Evolutionary conservation across 2,113 vertebrate genomes (phyloP).

Genomic region (Lophochroa leadbeateri): DNA sequence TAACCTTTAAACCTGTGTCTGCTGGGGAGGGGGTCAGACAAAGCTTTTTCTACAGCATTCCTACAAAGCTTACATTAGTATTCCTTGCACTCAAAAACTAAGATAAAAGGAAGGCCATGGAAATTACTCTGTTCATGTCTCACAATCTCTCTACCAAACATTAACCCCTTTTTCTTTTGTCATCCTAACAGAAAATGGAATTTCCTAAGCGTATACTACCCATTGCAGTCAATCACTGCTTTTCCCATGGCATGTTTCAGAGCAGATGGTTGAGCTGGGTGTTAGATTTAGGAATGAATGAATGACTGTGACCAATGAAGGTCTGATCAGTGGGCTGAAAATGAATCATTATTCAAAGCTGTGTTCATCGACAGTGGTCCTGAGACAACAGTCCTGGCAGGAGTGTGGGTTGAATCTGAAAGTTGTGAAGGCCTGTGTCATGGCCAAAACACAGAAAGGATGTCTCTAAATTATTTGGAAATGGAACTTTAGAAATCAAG

Average conservation of each 20-base stretch:
- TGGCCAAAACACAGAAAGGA: neutral
- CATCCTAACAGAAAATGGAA: neutral
- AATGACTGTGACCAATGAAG: neutral
- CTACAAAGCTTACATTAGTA: neutral
- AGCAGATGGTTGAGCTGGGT: neutral
- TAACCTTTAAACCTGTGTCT: neutral
- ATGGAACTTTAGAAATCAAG: neutral
- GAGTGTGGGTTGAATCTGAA: neutral
- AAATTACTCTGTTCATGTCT: neutral
- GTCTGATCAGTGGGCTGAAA: neutral
- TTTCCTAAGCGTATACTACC: neutral
- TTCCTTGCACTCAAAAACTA: neutral
- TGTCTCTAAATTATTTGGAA: neutral
- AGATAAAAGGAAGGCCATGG: neutral
- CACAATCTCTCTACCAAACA: neutral
- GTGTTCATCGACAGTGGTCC: rapidly evolving
- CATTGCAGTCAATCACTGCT: neutral
- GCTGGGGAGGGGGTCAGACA: neutral
- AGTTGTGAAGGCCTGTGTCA: neutral
- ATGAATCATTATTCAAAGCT: neutral
- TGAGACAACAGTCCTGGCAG: neutral
- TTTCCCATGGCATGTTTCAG: neutral
- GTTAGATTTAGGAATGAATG: neutral
- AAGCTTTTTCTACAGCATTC: rapidly evolving
- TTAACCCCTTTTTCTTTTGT: neutral